Conservation (phyloP, 1,140 invertebrate genomes). For the Drosophila takahashii region DNA sequence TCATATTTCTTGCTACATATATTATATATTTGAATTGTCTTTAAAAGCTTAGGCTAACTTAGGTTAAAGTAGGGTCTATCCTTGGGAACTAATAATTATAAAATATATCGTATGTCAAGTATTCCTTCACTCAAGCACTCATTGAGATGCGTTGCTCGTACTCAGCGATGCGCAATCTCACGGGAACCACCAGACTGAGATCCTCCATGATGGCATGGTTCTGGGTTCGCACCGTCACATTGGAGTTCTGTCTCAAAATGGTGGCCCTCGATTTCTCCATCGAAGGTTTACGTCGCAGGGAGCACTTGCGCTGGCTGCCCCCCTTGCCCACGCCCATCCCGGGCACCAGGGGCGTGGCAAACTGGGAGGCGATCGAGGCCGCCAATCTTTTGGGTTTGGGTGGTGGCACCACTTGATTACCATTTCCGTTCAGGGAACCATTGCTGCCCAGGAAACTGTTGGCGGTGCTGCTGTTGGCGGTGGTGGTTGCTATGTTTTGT, state of each 20-base stretch:
- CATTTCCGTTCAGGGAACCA: neutral
- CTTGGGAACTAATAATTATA: conserved; percentile 53
- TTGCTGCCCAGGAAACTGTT: conserved; percentile 20
- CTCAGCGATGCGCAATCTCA: conserved; percentile 73
- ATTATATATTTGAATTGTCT: conserved; percentile 35
- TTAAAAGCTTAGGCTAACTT: conserved; percentile 31
- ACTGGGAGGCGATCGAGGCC: conserved; percentile 36
- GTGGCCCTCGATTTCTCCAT: conserved; percentile 72
- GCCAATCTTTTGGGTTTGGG: conserved; percentile 70
- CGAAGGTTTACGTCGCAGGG: conserved; percentile 71
- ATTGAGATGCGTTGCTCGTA: conserved; percentile 79
- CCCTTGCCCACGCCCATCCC: conserved; percentile 27
- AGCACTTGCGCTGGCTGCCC: conserved; percentile 59
- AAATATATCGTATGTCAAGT: neutral
- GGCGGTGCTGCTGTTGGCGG: conserved; percentile 24
- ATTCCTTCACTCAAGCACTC: conserved; percentile 41
- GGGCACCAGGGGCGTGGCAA: conserved; percentile 50
- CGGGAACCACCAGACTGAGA: conserved; percentile 74
- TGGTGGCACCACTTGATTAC: conserved; percentile 48
- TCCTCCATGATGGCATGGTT: conserved; percentile 79
- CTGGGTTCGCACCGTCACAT: conserved; percentile 59
- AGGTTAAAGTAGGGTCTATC: conserved; percentile 30
- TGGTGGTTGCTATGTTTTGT: conserved; percentile 48
- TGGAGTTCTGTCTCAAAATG: conserved; percentile 67
- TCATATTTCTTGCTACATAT: neutral